Conservation (phyloP, 2,797 vertebrate genomes). For the Trachurus trachurus region DNA sequence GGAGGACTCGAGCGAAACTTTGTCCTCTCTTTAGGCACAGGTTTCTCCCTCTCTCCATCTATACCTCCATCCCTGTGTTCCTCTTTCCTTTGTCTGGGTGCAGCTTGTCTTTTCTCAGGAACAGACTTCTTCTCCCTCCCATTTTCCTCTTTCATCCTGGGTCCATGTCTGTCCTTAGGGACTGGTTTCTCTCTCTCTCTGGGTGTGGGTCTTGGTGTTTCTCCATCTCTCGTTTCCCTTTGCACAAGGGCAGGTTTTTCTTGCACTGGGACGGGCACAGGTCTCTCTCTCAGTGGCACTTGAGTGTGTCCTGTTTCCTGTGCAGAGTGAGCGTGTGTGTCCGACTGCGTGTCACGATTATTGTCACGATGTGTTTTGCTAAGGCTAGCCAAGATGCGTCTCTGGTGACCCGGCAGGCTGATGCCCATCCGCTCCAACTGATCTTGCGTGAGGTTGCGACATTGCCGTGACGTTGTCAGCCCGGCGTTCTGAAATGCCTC, state of each 20-base stretch:
- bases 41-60: conserved; percentile 63
- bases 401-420: conserved; percentile 90
- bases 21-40: conserved; percentile 90
- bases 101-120: conserved; percentile 35
- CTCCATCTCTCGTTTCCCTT: conserved; percentile 29
- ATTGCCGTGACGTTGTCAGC: conserved; percentile 83
- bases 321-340: conserved; percentile 54
- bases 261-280: conserved; percentile 31
- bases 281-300: conserved; percentile 34
- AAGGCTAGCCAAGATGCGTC: conserved; percentile 92
- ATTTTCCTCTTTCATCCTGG: conserved; percentile 42
- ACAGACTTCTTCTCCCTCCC: conserved; percentile 29
- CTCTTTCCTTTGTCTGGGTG: conserved; percentile 23
- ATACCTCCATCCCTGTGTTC: conserved; percentile 23
- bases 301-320: conserved; percentile 23
- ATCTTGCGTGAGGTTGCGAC: conserved; percentile 83
- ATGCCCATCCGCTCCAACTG: conserved; percentile 88
- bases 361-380: conserved; percentile 82
- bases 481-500: conserved; percentile 83
- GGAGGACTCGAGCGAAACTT: conserved; percentile 76
- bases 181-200: conserved; percentile 62
- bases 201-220: conserved; percentile 28
- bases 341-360: conserved; percentile 27
- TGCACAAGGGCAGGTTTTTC: conserved; percentile 31
- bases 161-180: conserved; percentile 60